phyloP scores from a whole-genome alignment of 2,888 invertebrate genomes.

The Cataglyphis albicans region DNA sequence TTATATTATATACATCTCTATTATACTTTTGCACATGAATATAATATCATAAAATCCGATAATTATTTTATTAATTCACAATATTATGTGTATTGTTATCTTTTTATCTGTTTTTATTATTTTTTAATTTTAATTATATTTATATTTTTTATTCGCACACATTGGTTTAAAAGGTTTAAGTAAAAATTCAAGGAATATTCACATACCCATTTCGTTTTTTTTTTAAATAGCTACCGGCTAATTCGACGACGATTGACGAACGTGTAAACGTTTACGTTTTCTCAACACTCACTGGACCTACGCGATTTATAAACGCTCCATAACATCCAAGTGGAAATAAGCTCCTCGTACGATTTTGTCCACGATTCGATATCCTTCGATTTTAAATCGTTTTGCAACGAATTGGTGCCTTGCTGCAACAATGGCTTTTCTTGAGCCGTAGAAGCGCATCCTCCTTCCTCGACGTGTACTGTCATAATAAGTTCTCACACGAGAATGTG shows the following conservation, averaged over 20 bases:
- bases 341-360: conserved; percentile 18
- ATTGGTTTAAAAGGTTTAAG: background rate
- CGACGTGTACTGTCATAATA: conserved; percentile 40
- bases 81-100: background rate
- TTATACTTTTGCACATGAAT: background rate
- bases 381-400: background rate
- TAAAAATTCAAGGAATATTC: background rate
- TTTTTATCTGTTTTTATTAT: background rate
- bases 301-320: conserved; percentile 19
- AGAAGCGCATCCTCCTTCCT: conserved; percentile 19
- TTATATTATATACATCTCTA: conserved; percentile 7
- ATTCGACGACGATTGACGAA: background rate
- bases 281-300: conserved; percentile 59
- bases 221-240: background rate
- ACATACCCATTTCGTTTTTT: background rate
- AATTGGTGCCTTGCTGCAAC: conserved; percentile 25
- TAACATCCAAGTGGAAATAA: conserved; percentile 58
- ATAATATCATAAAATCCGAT: background rate
- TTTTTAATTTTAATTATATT: background rate
- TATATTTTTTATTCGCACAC: background rate
- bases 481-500: conserved; percentile 8
- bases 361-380: conserved; percentile 1
- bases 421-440: conserved; percentile 58
- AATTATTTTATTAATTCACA: background rate
- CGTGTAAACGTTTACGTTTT: conserved; percentile 6